Conservation (phyloP, 2,797 vertebrate species). For the Vireo griseus region DNA sequence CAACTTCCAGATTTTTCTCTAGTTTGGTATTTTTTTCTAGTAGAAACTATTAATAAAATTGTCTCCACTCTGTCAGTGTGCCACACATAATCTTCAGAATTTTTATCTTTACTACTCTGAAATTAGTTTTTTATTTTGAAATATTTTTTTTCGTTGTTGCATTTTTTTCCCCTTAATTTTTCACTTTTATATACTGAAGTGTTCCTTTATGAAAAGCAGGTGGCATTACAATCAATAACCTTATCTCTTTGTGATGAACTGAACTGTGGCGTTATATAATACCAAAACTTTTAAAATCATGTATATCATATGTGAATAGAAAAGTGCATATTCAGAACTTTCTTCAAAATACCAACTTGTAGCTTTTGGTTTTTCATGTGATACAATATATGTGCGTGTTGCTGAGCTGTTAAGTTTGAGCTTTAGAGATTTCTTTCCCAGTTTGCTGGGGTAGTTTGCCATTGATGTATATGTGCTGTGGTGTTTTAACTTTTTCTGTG, state of each 20-base stretch:
- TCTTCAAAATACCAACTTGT: background rate
- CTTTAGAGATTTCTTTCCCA: background rate
- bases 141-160: background rate
- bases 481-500: background rate
- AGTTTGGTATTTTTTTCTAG: background rate
- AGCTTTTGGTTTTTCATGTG: background rate
- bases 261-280: constrained; percentile 62
- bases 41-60: background rate
- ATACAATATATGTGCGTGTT: background rate
- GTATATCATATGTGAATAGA: background rate
- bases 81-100: background rate
- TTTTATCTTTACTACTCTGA: background rate
- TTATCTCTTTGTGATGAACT: background rate
- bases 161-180: background rate
- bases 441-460: background rate
- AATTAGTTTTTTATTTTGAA: background rate
- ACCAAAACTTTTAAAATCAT: background rate
- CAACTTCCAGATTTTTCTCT: background rate
- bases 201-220: constrained; percentile 51
- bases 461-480: background rate
- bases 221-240: constrained; percentile 30
- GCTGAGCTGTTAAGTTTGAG: background rate
- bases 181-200: background rate
- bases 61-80: background rate
- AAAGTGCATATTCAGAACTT: background rate